Percentiles rank a stretch among this genome's conserved stretches.
Conservation (phyloP, 1,140 invertebrate genomes). For the Parapsyche elsis region DNA sequence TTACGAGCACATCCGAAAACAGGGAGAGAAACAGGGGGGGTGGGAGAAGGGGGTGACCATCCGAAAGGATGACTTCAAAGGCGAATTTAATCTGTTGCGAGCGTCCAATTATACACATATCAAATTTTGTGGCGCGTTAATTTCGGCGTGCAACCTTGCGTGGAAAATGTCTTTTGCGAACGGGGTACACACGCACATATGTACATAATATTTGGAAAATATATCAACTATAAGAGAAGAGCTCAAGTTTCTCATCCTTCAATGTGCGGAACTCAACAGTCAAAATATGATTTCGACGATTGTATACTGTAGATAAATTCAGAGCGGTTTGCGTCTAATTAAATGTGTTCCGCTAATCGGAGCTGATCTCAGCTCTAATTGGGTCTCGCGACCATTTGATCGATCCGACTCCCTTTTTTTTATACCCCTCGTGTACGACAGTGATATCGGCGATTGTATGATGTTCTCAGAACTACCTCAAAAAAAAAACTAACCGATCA, state of each 20-base stretch:
- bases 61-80: slow-evolving; percentile 10
- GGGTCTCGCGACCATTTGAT: slow-evolving; percentile 1
- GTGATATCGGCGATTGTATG: neutral
- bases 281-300: no score
- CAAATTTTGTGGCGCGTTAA: slow-evolving; percentile 8
- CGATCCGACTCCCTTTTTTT: neutral
- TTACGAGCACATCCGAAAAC: neutral
- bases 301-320: no score
- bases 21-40: no score
- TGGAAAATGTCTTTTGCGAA: neutral
- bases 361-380: neutral
- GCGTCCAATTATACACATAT: neutral
- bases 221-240: no score
- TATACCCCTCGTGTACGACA: no score
- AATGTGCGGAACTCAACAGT: no score
- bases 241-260: no score
- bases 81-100: neutral
- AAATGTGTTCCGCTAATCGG: neutral
- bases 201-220: no score
- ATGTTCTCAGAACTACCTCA: neutral
- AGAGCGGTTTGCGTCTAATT: neutral
- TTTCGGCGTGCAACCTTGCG: slow-evolving; percentile 5
- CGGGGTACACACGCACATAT: no score
- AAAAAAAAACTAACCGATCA: slow-evolving; percentile 1
- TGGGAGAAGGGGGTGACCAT: slow-evolving; percentile 4